phyloP scores from a whole-genome alignment of 2,888 invertebrate species.

The Nomada fabriciana region DNA sequence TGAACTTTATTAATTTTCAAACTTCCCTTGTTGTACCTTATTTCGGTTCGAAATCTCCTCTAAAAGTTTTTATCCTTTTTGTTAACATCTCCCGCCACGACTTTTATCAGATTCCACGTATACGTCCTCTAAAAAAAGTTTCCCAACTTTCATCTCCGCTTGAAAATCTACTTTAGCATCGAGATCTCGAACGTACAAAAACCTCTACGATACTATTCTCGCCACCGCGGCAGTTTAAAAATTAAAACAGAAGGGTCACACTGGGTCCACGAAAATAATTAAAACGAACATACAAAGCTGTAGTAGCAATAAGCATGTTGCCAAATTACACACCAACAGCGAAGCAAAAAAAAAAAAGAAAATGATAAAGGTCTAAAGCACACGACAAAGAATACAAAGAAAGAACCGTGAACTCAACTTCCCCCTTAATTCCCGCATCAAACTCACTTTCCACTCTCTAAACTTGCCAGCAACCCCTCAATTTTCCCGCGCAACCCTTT shows the following conservation, averaged over 20 bases:
- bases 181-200: background rate
- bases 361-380: too few species aligned
- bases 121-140: too few species aligned
- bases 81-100: background rate
- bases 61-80: background rate
- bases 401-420: too few species aligned
- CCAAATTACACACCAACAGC: too few species aligned
- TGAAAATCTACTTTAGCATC: background rate
- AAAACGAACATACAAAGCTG: too few species aligned
- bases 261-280: too few species aligned
- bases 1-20: constrained; percentile 19
- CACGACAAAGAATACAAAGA: too few species aligned
- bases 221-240: too few species aligned
- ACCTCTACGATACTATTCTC: too few species aligned
- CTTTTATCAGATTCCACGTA: background rate
- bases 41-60: background rate
- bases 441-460: background rate
- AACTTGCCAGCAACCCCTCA: background rate
- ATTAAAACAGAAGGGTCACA: too few species aligned
- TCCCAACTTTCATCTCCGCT: background rate
- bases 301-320: too few species aligned
- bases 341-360: too few species aligned
- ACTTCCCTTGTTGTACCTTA: background rate
- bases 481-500: background rate
- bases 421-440: background rate